Base-by-base conservation (phyloP, 2,113 vertebrate genomes). In the Callorhinus ursinus region DNA sequence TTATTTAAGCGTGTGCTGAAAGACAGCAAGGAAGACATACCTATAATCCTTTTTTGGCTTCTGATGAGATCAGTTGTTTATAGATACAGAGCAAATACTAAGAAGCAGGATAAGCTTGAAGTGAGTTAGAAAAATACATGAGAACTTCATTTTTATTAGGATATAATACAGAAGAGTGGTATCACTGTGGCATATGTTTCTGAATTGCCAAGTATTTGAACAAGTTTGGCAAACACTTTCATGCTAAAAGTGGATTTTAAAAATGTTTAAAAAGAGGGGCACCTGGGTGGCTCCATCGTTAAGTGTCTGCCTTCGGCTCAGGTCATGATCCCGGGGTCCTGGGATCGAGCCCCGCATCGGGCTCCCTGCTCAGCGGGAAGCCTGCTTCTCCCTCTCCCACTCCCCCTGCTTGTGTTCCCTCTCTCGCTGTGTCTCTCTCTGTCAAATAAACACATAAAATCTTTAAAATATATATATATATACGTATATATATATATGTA, bases 171-270 rank as follows among this genome's bases (percentile, higher is more conserved):
- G 39, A 80, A 63, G 4, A 81, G 65, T 69, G 2, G 31, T 24
- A 46, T 85, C 24, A 51, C 2, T 24, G 33, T 9, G 72, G 28
- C 22, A n/a, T 86, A 67, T 90, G 31, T 90, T 88, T 95, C 61
- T 92, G 80, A 92, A 90, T 39, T 88, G 61, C 36, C 76, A 90
- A 76, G 21, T 46, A 92, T 83, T 84, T 69, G 15, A 92, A 61
- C 7, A 80, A 55, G 4, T 69, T 63, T 76, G 74, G 39, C 61
- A 96, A 24, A 57, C 88, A 79, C 14, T 57, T 93, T 13, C 31
- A 83, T 88, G 26, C 5, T 87, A 80, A 74, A 19, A 57, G 21
- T 28, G 39, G 84, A 46, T 55, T 36, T 69, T 69, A 2, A 82
- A 88, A 69, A 90, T n/a, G 2, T 72, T 88, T 65, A 83, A 46